phyloP scores from a whole-genome alignment of 2,113 vertebrate species.

The Ceyx margarethae region DNA sequence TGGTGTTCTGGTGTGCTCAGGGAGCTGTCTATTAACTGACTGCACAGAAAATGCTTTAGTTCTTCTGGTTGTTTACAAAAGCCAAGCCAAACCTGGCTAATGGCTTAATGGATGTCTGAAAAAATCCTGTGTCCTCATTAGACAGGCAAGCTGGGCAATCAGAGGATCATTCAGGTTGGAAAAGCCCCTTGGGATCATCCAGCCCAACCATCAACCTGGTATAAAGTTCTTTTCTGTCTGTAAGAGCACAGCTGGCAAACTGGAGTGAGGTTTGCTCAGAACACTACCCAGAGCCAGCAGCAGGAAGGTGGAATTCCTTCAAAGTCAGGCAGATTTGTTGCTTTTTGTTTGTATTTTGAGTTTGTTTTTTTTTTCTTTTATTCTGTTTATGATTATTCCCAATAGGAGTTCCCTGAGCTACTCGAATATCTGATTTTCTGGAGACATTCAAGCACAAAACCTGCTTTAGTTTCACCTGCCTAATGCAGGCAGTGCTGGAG shows the following conservation, averaged over 20 bases:
- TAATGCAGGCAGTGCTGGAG: neutral
- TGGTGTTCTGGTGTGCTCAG: neutral
- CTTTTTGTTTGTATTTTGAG: neutral
- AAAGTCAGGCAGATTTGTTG: neutral
- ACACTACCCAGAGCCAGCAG: neutral
- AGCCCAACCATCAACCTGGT: neutral
- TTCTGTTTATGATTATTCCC: neutral
- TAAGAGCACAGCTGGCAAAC: neutral
- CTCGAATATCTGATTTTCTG: neutral
- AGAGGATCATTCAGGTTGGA: no score
- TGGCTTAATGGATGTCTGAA: neutral
- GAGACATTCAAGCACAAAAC: neutral
- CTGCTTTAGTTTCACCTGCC: neutral
- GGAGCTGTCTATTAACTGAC: slow-evolving; percentile 43
- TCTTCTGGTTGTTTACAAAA: slow-evolving; percentile 33
- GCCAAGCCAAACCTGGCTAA: neutral
- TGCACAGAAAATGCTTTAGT: neutral
- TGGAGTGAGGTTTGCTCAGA: neutral
- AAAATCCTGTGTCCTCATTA: neutral
- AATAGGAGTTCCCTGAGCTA: neutral
- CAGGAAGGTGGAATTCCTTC: neutral
- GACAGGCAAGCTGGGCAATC: neutral
- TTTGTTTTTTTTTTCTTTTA: neutral
- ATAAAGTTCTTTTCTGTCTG: slow-evolving; percentile 47
- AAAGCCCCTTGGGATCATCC: no score